Evolutionary conservation across 2,888 invertebrate species (phyloP).

Genomic region (Drosophila nr. perissopoda): DNA sequence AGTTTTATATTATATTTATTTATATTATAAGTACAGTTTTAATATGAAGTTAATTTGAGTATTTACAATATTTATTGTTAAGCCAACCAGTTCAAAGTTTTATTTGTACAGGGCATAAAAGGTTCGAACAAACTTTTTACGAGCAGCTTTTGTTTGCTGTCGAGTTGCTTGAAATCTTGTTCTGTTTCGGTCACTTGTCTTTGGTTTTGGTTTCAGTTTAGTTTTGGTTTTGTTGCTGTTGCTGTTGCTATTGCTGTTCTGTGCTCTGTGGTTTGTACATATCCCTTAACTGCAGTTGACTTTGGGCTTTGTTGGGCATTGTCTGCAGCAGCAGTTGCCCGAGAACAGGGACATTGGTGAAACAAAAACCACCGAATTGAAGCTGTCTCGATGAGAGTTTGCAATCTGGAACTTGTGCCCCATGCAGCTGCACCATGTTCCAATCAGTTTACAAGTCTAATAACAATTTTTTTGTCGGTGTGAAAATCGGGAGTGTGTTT

Average conservation of each 20-base stretch:
- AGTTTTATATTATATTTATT: not conserved
- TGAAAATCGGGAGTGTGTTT: constrained; percentile 29
- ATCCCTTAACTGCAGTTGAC: constrained; percentile 60
- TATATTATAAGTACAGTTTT: not conserved
- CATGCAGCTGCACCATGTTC: constrained; percentile 17
- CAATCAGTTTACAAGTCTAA: constrained; percentile 57
- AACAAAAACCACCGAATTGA: constrained; percentile 24
- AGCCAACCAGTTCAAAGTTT: not conserved
- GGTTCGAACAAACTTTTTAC: not conserved
- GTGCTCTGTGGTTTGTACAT: constrained; percentile 45
- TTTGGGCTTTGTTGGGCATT: constrained; percentile 42
- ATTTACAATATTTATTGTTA: not conserved
- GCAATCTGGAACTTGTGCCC: constrained; percentile 9
- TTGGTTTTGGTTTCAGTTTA: constrained; percentile 21
- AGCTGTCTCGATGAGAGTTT: constrained; percentile 7
- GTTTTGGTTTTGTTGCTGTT: constrained; percentile 3
- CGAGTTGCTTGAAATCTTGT: constrained; percentile 20
- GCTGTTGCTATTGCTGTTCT: not conserved
- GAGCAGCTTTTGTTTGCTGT: not conserved
- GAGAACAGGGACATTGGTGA: constrained; percentile 28
- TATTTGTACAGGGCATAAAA: constrained; percentile 18
- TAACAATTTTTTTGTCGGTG: constrained; percentile 43
- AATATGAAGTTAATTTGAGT: not conserved
- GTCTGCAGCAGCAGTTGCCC: constrained; percentile 37
- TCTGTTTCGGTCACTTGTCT: constrained; percentile 44